Conservation (phyloP, 37 sponge, comb jelly and placozoan genomes). For the Ephydatia muelleri region DNA sequence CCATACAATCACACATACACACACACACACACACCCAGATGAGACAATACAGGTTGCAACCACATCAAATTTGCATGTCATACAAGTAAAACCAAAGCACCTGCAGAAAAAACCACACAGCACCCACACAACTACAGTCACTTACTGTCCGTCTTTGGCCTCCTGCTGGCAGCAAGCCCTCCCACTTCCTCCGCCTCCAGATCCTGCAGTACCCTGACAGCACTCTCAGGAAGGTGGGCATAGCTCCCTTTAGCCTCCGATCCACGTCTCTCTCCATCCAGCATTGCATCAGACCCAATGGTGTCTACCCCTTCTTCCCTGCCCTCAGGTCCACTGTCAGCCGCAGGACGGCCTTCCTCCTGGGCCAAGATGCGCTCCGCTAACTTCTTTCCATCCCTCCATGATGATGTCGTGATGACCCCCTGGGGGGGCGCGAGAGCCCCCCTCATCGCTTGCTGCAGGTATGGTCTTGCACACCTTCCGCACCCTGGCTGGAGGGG, state of each 20-base stretch:
- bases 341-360: background rate
- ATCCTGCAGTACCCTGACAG: background rate
- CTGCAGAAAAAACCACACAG: background rate
- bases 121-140: background rate
- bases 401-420: constrained; percentile 56
- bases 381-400: constrained; percentile 62
- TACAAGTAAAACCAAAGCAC: background rate
- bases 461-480: background rate
- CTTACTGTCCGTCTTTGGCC: background rate
- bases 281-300: background rate
- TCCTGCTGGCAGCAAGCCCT: background rate
- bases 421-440: background rate
- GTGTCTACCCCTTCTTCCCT: background rate
- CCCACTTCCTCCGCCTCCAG: background rate
- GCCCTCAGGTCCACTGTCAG: background rate
- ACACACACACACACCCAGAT: constrained; percentile 13
- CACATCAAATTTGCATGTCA: background rate
- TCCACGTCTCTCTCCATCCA: background rate
- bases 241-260: background rate
- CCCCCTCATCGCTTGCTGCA: background rate
- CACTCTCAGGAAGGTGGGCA: background rate
- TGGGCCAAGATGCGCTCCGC: constrained; percentile 27
- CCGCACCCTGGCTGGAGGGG: background rate
- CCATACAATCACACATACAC: constrained; percentile 6
- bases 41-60: background rate